Evolutionary conservation across 2,888 invertebrate genomes (phyloP).

Genomic region (Scrobipalpa atriplicella): DNA sequence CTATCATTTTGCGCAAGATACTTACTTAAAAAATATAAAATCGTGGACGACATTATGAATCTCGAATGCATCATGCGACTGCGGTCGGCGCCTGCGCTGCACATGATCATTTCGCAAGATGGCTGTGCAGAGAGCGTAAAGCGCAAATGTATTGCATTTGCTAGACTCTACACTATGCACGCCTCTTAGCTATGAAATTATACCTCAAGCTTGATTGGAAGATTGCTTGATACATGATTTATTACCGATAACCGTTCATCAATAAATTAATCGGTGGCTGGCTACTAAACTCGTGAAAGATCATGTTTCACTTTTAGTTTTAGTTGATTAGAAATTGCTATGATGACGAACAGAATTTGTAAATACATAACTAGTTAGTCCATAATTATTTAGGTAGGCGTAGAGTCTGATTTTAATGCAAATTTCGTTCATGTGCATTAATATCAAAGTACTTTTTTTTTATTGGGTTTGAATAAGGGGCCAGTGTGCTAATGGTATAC

Average conservation of each 20-base stretch:
- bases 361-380: too few species aligned
- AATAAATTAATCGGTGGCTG: background rate
- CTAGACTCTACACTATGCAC: background rate
- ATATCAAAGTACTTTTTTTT: background rate
- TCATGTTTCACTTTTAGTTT: slow-evolving; percentile 10
- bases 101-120: slow-evolving; percentile 47
- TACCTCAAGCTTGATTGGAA: slow-evolving; percentile 5
- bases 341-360: background rate
- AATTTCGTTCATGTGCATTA: background rate
- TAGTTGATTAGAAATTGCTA: background rate
- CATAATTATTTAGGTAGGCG: too few species aligned
- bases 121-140: slow-evolving; percentile 68
- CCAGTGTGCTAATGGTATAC: too few species aligned
- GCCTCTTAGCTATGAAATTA: slow-evolving; percentile 6
- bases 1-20: too few species aligned
- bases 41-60: background rate
- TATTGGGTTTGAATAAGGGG: too few species aligned
- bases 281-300: slow-evolving; percentile 4
- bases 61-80: slow-evolving; percentile 33
- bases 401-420: too few species aligned
- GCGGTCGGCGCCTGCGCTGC: slow-evolving; percentile 21
- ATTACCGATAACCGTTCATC: background rate
- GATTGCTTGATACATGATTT: slow-evolving; percentile 2
- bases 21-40: too few species aligned
- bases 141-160: slow-evolving; percentile 16